phyloP scores from a whole-genome alignment of 2,797 vertebrate genomes.

The Syngnathus rostellatus region DNA sequence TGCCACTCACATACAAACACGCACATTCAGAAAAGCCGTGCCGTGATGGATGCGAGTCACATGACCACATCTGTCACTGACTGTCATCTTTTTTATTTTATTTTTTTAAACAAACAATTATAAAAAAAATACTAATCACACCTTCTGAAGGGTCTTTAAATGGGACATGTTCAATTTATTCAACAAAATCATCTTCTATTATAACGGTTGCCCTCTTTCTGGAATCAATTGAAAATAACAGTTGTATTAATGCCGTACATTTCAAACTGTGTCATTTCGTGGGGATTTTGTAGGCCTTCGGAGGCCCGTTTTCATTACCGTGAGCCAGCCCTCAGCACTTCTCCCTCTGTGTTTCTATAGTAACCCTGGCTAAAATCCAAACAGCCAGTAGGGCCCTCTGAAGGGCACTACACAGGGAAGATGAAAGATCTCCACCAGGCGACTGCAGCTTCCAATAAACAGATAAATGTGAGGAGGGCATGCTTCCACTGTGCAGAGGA shows the following conservation, averaged over 20 bases:
- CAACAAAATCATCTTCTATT: not conserved
- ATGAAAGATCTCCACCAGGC: constrained; percentile 59
- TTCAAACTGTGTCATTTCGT: constrained; percentile 14
- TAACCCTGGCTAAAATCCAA: constrained; percentile 63
- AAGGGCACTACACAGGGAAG: constrained; percentile 55
- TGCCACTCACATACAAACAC: constrained; percentile 14
- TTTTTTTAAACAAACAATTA: not conserved
- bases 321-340: constrained; percentile 34
- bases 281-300: constrained; percentile 8
- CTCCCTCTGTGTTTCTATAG: constrained; percentile 60
- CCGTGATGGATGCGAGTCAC: not conserved
- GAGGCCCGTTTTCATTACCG: constrained; percentile 31
- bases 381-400: constrained; percentile 57
- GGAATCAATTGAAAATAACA: not conserved
- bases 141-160: not conserved
- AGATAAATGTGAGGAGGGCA: constrained; percentile 48
- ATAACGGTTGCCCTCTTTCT: not conserved
- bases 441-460: constrained; percentile 48
- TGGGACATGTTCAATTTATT: not conserved
- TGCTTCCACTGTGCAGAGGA: constrained; percentile 28
- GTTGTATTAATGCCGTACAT: constrained; percentile 5
- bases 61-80: not conserved
- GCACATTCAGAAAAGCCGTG: constrained; percentile 3
- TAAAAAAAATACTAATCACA: not conserved
- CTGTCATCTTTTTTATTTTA: not conserved